phyloP scores from a whole-genome alignment of 1,140 invertebrate genomes.

The Drosophila santomea region DNA sequence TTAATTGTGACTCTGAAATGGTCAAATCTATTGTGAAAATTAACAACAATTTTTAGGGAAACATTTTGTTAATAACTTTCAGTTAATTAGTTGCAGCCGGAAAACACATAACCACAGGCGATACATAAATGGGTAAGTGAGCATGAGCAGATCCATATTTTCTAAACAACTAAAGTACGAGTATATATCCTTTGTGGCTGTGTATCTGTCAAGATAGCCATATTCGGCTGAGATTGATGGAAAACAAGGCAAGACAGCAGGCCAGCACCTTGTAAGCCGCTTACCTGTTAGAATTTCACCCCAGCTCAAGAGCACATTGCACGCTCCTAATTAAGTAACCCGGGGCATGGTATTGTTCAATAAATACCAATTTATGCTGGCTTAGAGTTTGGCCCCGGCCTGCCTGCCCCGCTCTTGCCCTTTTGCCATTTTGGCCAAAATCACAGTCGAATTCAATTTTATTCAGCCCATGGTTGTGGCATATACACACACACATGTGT shows the following conservation, averaged over 20 bases:
- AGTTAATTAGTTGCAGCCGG: too few relatives aligned
- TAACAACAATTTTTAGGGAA: too few relatives aligned
- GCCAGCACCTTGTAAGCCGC: constrained; percentile 23
- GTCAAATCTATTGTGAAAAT: too few relatives aligned
- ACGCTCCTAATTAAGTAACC: constrained; percentile 44
- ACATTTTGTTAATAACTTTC: too few relatives aligned
- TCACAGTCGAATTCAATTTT: constrained; percentile 67
- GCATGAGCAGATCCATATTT: neutral
- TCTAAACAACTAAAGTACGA: neutral
- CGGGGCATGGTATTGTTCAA: constrained; percentile 42
- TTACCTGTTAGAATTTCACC: constrained; percentile 20
- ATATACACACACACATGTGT: neutral
- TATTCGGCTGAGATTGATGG: constrained; percentile 39
- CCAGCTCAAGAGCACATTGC: constrained; percentile 7
- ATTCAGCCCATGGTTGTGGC: constrained; percentile 7
- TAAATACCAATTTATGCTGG: constrained; percentile 56
- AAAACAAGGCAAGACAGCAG: neutral
- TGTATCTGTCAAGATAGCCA: constrained; percentile 28
- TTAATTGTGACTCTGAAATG: too few relatives aligned
- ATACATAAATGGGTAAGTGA: neutral
- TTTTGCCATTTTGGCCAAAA: constrained; percentile 39
- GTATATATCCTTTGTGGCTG: neutral
- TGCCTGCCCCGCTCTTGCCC: neutral
- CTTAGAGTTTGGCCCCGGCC: constrained; percentile 14
- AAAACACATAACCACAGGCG: too few relatives aligned